Evolutionary conservation across 1,140 invertebrate genomes (phyloP).

Genomic region (Drosophila melanica): DNA sequence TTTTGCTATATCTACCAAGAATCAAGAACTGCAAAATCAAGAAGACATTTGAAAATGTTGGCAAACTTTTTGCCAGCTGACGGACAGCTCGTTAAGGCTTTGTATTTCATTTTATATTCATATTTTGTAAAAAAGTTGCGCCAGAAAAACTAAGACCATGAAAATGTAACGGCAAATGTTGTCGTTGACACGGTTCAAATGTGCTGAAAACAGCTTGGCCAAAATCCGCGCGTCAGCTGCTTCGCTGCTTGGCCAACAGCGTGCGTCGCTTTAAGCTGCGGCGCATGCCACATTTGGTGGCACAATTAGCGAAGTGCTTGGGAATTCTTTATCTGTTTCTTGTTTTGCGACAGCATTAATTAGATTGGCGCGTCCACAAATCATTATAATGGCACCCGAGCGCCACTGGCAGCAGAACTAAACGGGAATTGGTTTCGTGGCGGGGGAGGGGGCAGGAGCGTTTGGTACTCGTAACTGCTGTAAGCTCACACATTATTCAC

Average conservation of each 20-base stretch:
- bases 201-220: not conserved
- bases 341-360: constrained; percentile 68
- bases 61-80: constrained; percentile 24
- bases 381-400: constrained; percentile 73
- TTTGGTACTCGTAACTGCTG: constrained; percentile 31
- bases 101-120: constrained; percentile 59
- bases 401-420: constrained; percentile 9
- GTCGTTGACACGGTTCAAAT: constrained; percentile 9
- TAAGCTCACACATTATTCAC: constrained; percentile 82
- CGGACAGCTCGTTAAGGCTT: constrained; percentile 56
- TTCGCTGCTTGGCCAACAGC: not conserved
- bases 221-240: not conserved
- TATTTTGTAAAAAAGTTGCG: constrained; percentile 50
- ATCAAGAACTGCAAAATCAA: not conserved
- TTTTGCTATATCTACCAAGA: too few relatives aligned
- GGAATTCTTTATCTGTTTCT: constrained; percentile 34
- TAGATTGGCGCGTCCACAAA: constrained; percentile 74
- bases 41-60: constrained; percentile 49
- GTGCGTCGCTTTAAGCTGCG: not conserved
- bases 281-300: not conserved
- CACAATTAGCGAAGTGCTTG: constrained; percentile 58
- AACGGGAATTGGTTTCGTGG: not conserved
- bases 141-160: constrained; percentile 68
- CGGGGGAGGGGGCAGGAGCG: not conserved
- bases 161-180: constrained; percentile 70